A percentile compares a stretch with the other conserved stretches of the same genome.
These are phyloP conservation scores for Nowickia ferox DNA, from an alignment of 2,888 invertebrate species.

Conservation along the genomic window DNA sequence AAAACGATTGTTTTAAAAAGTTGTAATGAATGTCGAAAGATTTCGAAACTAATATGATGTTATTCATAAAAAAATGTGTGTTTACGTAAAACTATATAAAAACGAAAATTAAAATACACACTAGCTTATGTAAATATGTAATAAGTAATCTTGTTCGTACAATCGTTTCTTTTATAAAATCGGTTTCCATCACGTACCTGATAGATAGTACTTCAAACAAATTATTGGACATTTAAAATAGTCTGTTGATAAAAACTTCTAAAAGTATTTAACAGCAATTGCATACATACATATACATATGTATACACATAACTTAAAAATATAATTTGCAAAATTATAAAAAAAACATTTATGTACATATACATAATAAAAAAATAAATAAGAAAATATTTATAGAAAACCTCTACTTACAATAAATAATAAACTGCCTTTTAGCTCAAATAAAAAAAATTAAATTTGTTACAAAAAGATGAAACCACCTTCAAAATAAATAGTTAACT, in stretches of 20 bases:
- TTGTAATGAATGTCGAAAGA: no score
- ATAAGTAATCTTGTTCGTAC: no score
- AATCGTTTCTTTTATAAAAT: no score
- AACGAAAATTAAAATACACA: no score
- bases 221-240: conserved; percentile 36
- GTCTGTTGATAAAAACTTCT: conserved; percentile 25
- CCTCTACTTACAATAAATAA: conserved; percentile 44
- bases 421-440: conserved; percentile 68
- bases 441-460: conserved; percentile 40
- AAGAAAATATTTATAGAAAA: conserved; percentile 27
- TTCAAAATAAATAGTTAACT: conserved; percentile 51
- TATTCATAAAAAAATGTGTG: no score
- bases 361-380: conserved; percentile 1
- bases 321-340: conserved; percentile 40
- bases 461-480: conserved; percentile 51
- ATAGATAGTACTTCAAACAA: not conserved
- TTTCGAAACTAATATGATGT: no score
- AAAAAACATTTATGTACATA: not conserved
- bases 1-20: no score
- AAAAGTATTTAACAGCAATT: conserved; percentile 2
- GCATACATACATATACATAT: conserved; percentile 1
- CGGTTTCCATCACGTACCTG: no score
- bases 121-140: no score
- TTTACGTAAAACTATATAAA: no score
- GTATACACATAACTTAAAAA: not conserved